Base-by-base conservation (phyloP, 2,797 vertebrate genomes). In the Rousettus madagascariensis region DNA sequence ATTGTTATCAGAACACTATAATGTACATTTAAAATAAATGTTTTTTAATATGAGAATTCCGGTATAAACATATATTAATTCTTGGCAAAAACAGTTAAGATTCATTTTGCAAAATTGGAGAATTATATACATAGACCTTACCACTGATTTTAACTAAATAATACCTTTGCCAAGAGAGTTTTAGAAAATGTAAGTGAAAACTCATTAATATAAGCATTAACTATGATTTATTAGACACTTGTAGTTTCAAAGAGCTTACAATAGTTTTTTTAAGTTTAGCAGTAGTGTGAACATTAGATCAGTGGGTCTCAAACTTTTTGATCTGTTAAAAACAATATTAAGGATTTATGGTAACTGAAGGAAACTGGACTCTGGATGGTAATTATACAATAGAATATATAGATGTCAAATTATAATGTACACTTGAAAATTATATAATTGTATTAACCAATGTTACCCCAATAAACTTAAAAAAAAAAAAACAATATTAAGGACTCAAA, bases 261-360 rank as follows among this genome's bases (percentile, higher is more conserved):
- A 51, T 6, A 69, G 41, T 36, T 91, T 77, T 43, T 65, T 30
- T 16, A 91, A 75, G 38, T 93, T 95, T 85, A 86, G 16, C 4
- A 77, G 22, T 33, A 68, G 12, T 49, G 30, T 82, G 65, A 93
- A 86, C 33, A 59, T 91, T 65, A 86, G 68, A 71, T 8, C 36
- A 83, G 17, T 55, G 63, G 36, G 28, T 90, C 20, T 90, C 43
- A 94, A 91, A 89, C 6, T 46, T 90, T 49, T 69, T 92, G 2
- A 43, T n/a, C 28, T 92, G 28, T 90, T 95, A 86, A 95, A 90
- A 94, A 88, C 72, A 87, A n/a, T 66, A 89, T 66, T 85, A 90
- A 86, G 75, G 12, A 84, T 49, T 26, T 33, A 49, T 49, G 49
- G 49, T 49, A 49, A 49, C 15, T 49, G 49, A 49, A 49, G 49